These are phyloP conservation scores for Sprattus sprattus DNA, from an alignment of 2,113 vertebrate genomes.

Conservation along the genomic window DNA sequence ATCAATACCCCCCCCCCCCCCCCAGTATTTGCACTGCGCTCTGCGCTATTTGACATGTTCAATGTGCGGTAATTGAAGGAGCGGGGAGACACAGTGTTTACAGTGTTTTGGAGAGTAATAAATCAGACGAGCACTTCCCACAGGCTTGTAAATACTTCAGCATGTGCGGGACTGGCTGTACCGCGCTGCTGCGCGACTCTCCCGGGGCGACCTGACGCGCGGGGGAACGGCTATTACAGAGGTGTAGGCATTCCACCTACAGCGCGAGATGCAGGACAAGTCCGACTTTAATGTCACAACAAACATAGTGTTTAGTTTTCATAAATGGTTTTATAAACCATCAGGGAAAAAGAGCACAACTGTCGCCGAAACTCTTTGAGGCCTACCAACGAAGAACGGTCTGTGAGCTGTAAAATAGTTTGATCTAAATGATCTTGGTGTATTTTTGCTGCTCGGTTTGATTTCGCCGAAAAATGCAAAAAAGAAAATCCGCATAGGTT, in stretches of 20 bases:
- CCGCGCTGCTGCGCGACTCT: neutral
- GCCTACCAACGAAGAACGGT: neutral
- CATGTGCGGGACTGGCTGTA: slow-evolving; percentile 45
- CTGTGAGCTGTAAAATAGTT: neutral
- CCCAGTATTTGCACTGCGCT: neutral
- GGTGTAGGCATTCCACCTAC: neutral
- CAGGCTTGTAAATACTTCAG: slow-evolving; percentile 50
- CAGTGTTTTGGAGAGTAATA: slow-evolving; percentile 53
- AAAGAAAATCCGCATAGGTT: neutral
- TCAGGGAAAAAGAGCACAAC: neutral
- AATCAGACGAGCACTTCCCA: slow-evolving; percentile 53
- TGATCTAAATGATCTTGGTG: neutral
- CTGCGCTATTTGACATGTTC: neutral
- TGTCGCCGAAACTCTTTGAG: neutral
- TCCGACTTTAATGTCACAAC: neutral
- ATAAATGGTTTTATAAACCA: neutral
- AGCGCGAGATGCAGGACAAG: neutral
- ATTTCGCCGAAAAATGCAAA: neutral
- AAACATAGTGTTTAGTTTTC: neutral
- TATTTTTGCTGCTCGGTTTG: neutral
- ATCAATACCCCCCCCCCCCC: neutral
- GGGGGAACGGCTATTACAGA: slow-evolving; percentile 36
- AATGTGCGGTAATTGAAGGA: neutral
- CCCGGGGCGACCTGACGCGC: neutral
- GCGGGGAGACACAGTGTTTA: slow-evolving; percentile 39